Base-by-base conservation (phyloP, 2,888 invertebrate species). In the Eupithecia vulgata region DNA sequence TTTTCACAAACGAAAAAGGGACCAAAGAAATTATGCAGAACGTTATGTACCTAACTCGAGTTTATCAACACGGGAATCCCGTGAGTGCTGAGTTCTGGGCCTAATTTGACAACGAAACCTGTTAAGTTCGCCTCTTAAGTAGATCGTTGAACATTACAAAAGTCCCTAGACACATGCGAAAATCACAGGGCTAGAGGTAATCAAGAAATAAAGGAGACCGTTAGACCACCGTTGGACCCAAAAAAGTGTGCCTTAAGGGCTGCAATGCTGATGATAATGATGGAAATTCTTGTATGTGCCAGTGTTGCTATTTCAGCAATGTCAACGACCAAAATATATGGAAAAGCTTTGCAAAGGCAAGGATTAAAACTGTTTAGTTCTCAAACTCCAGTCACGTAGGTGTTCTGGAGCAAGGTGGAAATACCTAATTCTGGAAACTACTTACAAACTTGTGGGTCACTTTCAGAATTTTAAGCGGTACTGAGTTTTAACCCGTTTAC, bases 351-450 rank as follows among this genome's bases (percentile, higher is more conserved):
- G 13, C 25, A 12, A 57, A 25, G 8, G 34, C 15, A 61, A 34
- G 61, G 30, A 59, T 59, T 59, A 61, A 21, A 61, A 61, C 61
- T 61, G 34, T 62, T 17, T 7, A 62, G 37, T 37, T 35, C 35
- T 25, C 30, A 59, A 61, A 64, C 64, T 37, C 61, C 17, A 68
- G 61, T 61, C 68, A 68, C 68, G 68, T 68, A 68, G 68, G 68
- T 35, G 21, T 57, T 21, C 40, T 42, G 30, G 42, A 30, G n/a
- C 34, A 42, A 42, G 42, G 21, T 42, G 34, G 42, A 61, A 68
- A 42, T 68, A 68, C 40, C 30, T 42, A 42, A 34, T 68, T 68
- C 59, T 37, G 8, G 34, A 25, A 68, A 42, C 61, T 61, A 40
- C 42, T 61, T 61, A 37, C 21, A 61, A 68, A 68, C 25, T 59